A percentile compares a stretch with the other conserved stretches of the same genome.
Conservation (phyloP, 2,888 invertebrate species). For the Celastrina argiolus region DNA sequence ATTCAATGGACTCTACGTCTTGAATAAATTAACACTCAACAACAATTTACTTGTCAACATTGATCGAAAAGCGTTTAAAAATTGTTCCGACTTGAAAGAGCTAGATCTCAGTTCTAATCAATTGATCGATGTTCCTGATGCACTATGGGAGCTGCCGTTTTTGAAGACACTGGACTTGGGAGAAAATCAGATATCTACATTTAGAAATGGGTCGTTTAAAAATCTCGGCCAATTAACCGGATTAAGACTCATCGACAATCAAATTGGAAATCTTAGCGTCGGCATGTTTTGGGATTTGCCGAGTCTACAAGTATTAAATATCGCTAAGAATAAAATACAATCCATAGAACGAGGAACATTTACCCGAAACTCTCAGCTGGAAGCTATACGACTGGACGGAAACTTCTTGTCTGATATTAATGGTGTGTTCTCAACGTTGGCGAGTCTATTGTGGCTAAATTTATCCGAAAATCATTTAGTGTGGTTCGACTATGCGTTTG, state of each 20-base stretch:
- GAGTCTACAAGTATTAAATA: slow-evolving; percentile 89
- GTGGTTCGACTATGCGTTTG: slow-evolving; percentile 95
- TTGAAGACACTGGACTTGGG: slow-evolving; percentile 93
- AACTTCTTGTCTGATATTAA: slow-evolving; percentile 93
- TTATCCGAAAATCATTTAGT: slow-evolving; percentile 93
- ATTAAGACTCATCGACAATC: slow-evolving; percentile 92
- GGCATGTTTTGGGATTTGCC: slow-evolving; percentile 93
- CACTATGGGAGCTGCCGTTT: slow-evolving; percentile 87
- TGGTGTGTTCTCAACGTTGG: slow-evolving; percentile 90
- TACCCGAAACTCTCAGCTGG: slow-evolving; percentile 87
- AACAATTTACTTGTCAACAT: slow-evolving; percentile 89
- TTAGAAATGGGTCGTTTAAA: slow-evolving; percentile 90
- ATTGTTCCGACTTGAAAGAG: slow-evolving; percentile 92
- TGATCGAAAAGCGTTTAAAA: slow-evolving; percentile 89
- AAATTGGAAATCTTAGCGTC: slow-evolving; percentile 88
- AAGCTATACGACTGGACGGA: slow-evolving; percentile 91
- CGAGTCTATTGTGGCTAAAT: slow-evolving; percentile 91
- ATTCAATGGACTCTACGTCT: slow-evolving; percentile 89
- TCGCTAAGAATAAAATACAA: slow-evolving; percentile 93
- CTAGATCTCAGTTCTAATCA: slow-evolving; percentile 93
- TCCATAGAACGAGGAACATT: slow-evolving; percentile 91
- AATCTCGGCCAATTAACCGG: slow-evolving; percentile 92
- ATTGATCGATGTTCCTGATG: slow-evolving; percentile 87
- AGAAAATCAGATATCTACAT: slow-evolving; percentile 91
- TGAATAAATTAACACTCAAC: slow-evolving; percentile 90